Evolutionary conservation across 2,113 vertebrate species (phyloP).

Genomic region (Gopherus evgoodei): DNA sequence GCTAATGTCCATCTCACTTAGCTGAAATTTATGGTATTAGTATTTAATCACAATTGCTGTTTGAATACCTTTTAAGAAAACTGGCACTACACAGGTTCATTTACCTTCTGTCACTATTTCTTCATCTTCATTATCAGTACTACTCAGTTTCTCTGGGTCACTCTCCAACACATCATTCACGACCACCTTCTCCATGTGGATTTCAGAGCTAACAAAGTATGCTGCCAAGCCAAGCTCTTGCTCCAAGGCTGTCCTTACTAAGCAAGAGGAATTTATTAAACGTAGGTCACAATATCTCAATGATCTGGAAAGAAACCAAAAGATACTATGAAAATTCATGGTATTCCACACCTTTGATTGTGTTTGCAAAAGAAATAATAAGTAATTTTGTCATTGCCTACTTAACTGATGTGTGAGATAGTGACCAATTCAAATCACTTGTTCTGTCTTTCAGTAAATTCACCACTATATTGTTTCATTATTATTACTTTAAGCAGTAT

Average conservation of each 20-base stretch:
- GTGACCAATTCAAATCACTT: too few species aligned
- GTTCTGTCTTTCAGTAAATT: neutral
- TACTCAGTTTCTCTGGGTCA: conserved; percentile 93
- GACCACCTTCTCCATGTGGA: conserved; percentile 75
- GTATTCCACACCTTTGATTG: neutral
- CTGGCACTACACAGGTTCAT: neutral
- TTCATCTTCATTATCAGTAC: conserved; percentile 96
- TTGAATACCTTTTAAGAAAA: neutral
- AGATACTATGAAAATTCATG: neutral
- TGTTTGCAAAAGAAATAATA: neutral
- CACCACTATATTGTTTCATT: neutral
- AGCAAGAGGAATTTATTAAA: conserved; percentile 91
- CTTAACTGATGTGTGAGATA: neutral
- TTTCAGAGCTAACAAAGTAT: conserved; percentile 88
- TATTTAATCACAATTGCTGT: neutral
- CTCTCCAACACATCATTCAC: conserved; percentile 89
- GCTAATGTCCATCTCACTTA: neutral
- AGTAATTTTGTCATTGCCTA: neutral
- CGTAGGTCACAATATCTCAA: conserved; percentile 96
- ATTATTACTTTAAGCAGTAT: neutral
- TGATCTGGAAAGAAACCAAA: conserved; percentile 82
- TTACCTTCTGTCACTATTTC: conserved; percentile 86
- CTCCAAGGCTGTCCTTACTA: conserved; percentile 92
- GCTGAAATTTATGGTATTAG: neutral
- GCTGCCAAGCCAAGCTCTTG: conserved; percentile 96